Conservation (phyloP, 23 tunicate genomes). For the Botrylloides violaceus region DNA sequence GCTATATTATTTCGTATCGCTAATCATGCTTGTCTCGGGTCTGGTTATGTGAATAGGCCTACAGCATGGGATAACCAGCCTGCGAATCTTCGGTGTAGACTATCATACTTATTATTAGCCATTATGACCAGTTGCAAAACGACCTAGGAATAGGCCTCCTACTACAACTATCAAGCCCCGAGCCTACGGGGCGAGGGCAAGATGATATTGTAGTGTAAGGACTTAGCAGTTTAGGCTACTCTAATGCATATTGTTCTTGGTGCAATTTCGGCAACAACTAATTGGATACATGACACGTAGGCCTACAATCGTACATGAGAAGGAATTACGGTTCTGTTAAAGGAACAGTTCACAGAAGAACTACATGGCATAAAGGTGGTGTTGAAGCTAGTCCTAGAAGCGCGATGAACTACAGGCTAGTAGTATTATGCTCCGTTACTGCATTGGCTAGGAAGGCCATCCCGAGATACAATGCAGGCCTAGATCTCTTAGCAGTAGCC, state of each 20-base stretch:
- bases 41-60: too few species aligned
- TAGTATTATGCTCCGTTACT: background rate
- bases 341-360: slow-evolving; percentile 14
- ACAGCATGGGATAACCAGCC: too few species aligned
- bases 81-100: too few species aligned
- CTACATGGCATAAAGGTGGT: slow-evolving; percentile 17
- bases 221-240: background rate
- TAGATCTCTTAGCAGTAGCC: too few species aligned
- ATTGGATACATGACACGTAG: slow-evolving; percentile 13
- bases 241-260: background rate
- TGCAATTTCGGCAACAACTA: background rate
- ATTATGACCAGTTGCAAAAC: too few species aligned
- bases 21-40: background rate
- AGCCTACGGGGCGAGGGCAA: too few species aligned
- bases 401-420: slow-evolving; percentile 16
- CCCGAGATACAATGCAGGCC: too few species aligned
- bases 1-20: background rate
- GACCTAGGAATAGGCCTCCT: too few species aligned
- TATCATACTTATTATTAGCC: too few species aligned
- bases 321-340: slow-evolving; percentile 11
- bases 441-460: too few species aligned
- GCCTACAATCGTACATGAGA: too few species aligned
- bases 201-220: background rate
- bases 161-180: too few species aligned
- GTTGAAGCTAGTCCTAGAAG: slow-evolving; percentile 14